Base-by-base conservation (phyloP, 2,888 invertebrate species). In the Coleophora deauratella region DNA sequence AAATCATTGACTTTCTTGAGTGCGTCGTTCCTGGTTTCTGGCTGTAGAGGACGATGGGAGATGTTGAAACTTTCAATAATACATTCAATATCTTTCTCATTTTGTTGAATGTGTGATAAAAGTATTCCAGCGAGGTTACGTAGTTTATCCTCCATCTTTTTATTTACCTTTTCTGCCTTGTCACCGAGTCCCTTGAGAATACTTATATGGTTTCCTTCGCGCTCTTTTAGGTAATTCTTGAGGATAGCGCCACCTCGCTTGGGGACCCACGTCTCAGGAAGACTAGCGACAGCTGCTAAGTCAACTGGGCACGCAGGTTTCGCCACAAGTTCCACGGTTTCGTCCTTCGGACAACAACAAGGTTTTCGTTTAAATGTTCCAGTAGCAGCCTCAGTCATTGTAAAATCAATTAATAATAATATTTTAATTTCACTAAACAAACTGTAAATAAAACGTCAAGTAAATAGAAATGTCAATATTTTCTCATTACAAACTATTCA, bases 231-330 rank as follows among this genome's bases (percentile, higher is more conserved):
- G 44, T 75, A 82, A 33, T 73, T 70, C 1, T 49, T 52, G 9
- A 82, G 72, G 27, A 61, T 62, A 2, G 71, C 52, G 0, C 80
- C 74, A 10, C 74, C 61, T 15, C 52, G 67, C 37, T 51, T 58
- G 9, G 78, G 78, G 3, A 52, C 47, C 78, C 74, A 79, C 3
- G 68, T 45, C 6, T 72, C 62, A 2, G 82, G 82, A 31, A 84
- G 51, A 0, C 66, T 47, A 1, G 73, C 70, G 1, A 79, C 78
- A 1, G 74, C 81, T 27, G 66, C 66, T 6, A 55, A 47, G 45
- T 84, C 80, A 13, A 72, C 64, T 2, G 66, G 49, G 47, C 72
- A 77, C 6, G 71, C 69, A 1, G 62, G 49, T 13, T 50, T 38
- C 9, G 66, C 66, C 2, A 62, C 51, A 27, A 35, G 9, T 10